Conservation (phyloP, 2,113 vertebrate genomes). For the Pardalotus punctatus region DNA sequence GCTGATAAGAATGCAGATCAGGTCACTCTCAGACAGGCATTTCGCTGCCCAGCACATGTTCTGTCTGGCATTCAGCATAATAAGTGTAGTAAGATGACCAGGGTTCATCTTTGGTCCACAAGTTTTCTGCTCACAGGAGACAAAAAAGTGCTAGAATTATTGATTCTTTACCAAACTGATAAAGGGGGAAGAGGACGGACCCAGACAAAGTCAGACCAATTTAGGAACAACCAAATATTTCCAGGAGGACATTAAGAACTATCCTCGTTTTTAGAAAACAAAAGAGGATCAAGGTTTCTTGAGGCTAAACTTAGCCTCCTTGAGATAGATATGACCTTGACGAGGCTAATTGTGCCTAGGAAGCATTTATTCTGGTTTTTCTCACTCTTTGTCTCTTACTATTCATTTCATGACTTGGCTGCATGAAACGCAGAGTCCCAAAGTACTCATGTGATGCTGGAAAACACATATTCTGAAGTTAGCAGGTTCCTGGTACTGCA, state of each 20-base stretch:
- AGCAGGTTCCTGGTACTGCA: background rate
- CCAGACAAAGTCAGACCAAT: background rate
- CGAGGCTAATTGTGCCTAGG: background rate
- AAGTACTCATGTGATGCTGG: background rate
- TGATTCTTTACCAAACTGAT: background rate
- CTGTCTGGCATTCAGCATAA: background rate
- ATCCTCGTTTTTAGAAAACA: background rate
- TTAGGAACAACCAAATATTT: background rate
- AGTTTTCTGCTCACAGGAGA: background rate
- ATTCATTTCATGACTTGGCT: rapidly evolving
- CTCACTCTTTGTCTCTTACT: background rate
- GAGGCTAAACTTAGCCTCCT: background rate
- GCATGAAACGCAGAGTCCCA: background rate
- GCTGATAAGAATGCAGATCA: background rate
- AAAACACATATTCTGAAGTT: background rate
- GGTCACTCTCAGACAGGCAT: background rate
- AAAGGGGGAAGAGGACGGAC: background rate
- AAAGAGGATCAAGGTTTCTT: background rate
- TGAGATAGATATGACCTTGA: background rate
- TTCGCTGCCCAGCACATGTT: background rate
- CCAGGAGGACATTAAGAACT: background rate
- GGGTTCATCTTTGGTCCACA: background rate
- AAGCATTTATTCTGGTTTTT: background rate
- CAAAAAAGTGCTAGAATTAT: background rate
- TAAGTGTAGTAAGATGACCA: background rate